Percentiles rank a stretch among this genome's conserved stretches.
These are phyloP conservation scores for Mechanitis messenoides DNA, from an alignment of 2,888 invertebrate species.

Conservation along the genomic window DNA sequence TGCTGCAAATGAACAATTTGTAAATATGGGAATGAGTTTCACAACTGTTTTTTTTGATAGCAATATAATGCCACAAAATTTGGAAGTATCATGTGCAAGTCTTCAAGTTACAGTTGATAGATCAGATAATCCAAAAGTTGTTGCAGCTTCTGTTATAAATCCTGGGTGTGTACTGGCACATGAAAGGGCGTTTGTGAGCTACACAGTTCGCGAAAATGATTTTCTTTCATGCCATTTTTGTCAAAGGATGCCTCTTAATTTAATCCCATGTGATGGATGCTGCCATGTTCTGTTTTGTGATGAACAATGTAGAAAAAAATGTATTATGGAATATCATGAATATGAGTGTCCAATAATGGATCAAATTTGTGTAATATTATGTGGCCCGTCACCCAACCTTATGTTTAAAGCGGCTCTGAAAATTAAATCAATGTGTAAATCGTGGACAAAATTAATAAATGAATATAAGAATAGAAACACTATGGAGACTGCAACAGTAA, in stretches of 20 bases:
- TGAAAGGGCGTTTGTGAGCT: constrained; percentile 34
- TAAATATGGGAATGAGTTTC: constrained; percentile 1
- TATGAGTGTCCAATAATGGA: constrained; percentile 34
- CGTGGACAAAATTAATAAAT: constrained; percentile 32
- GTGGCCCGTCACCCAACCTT: constrained; percentile 10
- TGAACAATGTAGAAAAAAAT: constrained; percentile 30
- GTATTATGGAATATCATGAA: constrained; percentile 31
- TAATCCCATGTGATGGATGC: constrained; percentile 37
- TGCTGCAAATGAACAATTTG: constrained; percentile 2
- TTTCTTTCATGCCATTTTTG: constrained; percentile 34
- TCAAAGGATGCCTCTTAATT: constrained; percentile 30
- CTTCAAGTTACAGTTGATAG: constrained; percentile 27
- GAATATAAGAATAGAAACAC: constrained; percentile 21
- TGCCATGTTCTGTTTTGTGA: constrained; percentile 34
- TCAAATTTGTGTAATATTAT: constrained; percentile 13
- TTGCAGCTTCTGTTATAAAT: constrained; percentile 34
- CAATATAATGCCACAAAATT: constrained; percentile 17
- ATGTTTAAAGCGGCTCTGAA: constrained; percentile 33
- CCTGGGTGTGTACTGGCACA: constrained; percentile 35
- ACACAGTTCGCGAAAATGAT: constrained; percentile 11
- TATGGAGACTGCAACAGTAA: constrained; percentile 6
- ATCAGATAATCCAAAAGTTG: constrained; percentile 29
- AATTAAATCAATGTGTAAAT: constrained; percentile 24
- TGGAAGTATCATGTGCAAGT: constrained; percentile 33
- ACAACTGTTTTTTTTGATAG: constrained; percentile 4